Conservation (phyloP, 2,113 vertebrate genomes). For the Elaphurus davidianus region DNA sequence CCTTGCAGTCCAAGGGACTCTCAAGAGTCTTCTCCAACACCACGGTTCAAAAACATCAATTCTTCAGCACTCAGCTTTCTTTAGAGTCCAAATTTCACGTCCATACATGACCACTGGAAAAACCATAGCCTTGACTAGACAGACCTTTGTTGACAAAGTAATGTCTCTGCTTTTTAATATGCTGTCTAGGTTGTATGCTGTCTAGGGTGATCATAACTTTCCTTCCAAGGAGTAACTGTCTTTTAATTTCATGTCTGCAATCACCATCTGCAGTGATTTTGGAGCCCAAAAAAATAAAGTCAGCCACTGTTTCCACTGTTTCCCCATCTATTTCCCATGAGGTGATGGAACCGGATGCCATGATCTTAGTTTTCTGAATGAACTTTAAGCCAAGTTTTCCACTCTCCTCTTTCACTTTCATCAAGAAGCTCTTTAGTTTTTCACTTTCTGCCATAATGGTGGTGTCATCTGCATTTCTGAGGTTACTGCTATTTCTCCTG, state of each 20-base stretch:
- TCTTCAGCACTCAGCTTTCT: background rate
- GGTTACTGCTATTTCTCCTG: no score
- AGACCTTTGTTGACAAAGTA: background rate
- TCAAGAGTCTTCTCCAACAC: no score
- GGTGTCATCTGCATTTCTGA: no score
- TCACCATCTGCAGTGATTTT: background rate
- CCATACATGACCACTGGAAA: background rate
- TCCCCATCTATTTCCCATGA: no score
- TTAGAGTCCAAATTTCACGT: background rate
- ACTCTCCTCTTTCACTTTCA: background rate
- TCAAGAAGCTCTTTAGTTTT: no score
- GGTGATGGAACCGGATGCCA: background rate
- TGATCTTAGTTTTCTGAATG: background rate
- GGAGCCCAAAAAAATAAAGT: no score
- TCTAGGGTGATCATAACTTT: background rate
- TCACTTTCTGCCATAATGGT: no score
- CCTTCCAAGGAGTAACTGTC: background rate
- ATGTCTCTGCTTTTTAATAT: background rate
- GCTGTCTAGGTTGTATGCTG: background rate
- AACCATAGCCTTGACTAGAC: background rate
- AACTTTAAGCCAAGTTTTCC: background rate
- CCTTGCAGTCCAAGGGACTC: no score
- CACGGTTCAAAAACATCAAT: background rate
- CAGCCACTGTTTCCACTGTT: no score
- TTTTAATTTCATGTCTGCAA: background rate